Conservation (phyloP, 2,888 invertebrate genomes). For the Rapana venosa region DNA sequence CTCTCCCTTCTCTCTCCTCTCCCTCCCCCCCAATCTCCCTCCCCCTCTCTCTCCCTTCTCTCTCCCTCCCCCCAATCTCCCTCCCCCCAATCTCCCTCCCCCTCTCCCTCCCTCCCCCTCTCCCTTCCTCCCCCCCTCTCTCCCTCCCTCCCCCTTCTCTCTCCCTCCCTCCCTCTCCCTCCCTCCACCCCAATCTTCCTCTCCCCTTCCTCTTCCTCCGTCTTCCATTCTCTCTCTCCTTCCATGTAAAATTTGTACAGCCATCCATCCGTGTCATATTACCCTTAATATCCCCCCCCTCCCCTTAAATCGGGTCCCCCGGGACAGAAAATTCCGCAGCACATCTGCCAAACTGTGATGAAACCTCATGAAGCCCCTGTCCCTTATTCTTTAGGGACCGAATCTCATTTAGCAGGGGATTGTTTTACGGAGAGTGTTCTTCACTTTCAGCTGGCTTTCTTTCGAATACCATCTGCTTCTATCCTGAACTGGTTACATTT, state of each 20-base stretch:
- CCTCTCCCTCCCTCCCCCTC: neutral
- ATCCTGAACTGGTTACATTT: no score
- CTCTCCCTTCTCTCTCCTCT: neutral
- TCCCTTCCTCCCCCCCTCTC: neutral
- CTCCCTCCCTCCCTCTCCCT: no score
- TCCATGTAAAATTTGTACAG: no score
- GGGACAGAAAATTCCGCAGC: no score
- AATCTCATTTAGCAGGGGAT: neutral
- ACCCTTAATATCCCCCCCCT: no score
- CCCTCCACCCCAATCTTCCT: no score
- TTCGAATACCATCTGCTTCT: neutral
- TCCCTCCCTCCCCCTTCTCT: neutral
- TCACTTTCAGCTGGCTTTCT: no score
- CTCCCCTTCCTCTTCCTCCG: no score
- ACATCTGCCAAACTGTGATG: neutral
- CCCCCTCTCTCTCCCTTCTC: neutral
- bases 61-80: neutral
- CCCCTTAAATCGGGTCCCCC: no score
- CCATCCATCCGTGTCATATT: neutral
- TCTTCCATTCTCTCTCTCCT: no score
- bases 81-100: neutral
- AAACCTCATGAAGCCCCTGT: slow-evolving; percentile 6
- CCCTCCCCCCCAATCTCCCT: neutral
- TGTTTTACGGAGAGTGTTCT: neutral
- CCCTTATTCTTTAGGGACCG: neutral